These are phyloP conservation scores for Brachionus sp. DNA, from an alignment of 1,140 invertebrate species.

Conservation along the genomic window DNA sequence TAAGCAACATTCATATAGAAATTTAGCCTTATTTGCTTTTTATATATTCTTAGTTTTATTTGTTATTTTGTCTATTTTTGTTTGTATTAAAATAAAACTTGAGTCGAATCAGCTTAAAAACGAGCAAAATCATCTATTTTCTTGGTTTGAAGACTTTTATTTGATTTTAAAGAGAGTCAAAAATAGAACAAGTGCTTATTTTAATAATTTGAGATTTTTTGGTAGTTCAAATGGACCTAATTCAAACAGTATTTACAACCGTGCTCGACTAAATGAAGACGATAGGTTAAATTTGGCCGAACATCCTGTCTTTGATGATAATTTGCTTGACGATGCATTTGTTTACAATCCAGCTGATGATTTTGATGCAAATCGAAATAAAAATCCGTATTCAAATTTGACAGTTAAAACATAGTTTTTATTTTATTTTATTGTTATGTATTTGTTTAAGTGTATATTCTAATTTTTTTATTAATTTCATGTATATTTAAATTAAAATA, in stretches of 20 bases:
- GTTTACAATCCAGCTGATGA: slow-evolving; percentile 1
- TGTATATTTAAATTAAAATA: no score
- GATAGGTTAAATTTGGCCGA: slow-evolving; percentile 34
- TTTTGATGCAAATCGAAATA: not conserved
- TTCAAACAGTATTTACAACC: slow-evolving; percentile 26
- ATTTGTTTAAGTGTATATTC: not conserved
- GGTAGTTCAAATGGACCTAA: not conserved
- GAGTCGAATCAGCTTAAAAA: not conserved
- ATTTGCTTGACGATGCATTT: slow-evolving; percentile 14
- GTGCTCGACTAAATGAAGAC: slow-evolving; percentile 21
- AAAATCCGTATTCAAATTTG: slow-evolving; percentile 31
- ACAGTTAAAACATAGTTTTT: slow-evolving; percentile 26
- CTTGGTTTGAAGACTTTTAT: not conserved
- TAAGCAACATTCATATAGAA: not conserved
- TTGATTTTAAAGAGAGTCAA: not conserved
- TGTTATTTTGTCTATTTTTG: not conserved
- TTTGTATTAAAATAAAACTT: not conserved
- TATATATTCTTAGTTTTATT: slow-evolving; percentile 14
- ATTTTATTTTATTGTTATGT: not conserved
- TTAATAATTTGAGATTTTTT: not conserved
- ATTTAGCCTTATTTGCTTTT: not conserved
- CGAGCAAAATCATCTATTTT: not conserved
- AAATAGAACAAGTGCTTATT: not conserved
- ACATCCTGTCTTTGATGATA: slow-evolving; percentile 34
- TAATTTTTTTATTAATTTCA: not conserved